Evolutionary conservation across 2,797 vertebrate genomes (phyloP).

Genomic region (Typhlichthys eigenmanni): DNA sequence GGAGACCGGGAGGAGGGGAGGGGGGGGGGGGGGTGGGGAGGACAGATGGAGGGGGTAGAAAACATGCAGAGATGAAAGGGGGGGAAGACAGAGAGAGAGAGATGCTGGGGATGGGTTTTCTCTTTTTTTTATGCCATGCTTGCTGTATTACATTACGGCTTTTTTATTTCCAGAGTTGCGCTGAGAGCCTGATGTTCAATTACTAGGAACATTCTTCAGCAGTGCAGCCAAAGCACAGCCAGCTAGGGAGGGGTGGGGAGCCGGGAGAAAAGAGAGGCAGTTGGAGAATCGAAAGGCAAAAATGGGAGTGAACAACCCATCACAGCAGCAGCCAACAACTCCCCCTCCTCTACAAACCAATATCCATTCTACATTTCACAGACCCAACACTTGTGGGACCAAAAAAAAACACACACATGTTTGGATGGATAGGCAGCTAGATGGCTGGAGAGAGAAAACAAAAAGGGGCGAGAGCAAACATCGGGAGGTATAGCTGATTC

Average conservation of each 20-base stretch:
- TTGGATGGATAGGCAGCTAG: conserved; percentile 14
- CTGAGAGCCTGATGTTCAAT: conserved; percentile 78
- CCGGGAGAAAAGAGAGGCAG: background rate
- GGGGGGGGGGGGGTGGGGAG: background rate
- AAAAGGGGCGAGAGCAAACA: conserved; percentile 12
- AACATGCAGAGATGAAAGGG: background rate
- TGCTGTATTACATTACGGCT: conserved; percentile 61
- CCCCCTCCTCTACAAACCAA: conserved; percentile 63
- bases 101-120: background rate
- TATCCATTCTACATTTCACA: conserved; percentile 71
- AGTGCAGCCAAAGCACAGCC: conserved; percentile 3
- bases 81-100: conserved; percentile 33
- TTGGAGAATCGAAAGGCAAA: background rate
- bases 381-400: conserved; percentile 63
- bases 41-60: conserved; percentile 2
- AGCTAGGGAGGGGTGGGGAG: background rate
- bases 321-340: conserved; percentile 32
- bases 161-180: conserved; percentile 67
- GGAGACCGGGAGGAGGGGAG: background rate
- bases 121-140: conserved; percentile 43
- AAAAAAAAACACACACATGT: too few relatives aligned
- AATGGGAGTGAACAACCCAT: background rate
- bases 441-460: conserved; percentile 8
- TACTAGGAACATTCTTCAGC: conserved; percentile 71
- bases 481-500: conserved; percentile 19